These are phyloP conservation scores for Panthera uncia DNA, from an alignment of 2,113 vertebrate species.

Conservation along the genomic window DNA sequence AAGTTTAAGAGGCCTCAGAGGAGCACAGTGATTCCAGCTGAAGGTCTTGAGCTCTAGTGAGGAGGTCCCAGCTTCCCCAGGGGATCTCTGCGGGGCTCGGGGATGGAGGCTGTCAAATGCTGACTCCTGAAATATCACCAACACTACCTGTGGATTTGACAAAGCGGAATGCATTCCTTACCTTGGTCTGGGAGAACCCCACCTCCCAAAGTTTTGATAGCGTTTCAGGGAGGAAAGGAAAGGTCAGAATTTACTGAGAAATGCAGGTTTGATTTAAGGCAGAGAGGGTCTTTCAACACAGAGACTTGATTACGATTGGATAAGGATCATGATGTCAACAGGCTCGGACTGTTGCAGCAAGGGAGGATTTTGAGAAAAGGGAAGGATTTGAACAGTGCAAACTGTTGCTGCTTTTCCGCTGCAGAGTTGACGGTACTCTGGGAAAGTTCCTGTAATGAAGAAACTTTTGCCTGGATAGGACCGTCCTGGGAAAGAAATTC, in stretches of 20 bases:
- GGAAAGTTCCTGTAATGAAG: neutral
- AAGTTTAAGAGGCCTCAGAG: neutral
- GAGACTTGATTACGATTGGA: neutral
- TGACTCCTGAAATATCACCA: neutral
- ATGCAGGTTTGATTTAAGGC: neutral
- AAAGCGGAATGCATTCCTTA: neutral
- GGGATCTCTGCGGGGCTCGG: neutral
- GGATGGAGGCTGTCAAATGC: neutral
- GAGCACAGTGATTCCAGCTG: neutral
- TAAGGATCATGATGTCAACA: neutral
- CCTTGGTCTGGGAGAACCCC: neutral
- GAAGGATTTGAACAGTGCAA: neutral
- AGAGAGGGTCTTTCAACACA: neutral
- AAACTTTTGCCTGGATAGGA: neutral
- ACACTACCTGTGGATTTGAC: neutral
- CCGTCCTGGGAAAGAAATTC: neutral
- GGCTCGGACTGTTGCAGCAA: neutral
- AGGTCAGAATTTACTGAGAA: neutral
- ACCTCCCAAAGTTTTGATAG: neutral
- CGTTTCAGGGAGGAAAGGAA: neutral
- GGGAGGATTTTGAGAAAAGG: neutral
- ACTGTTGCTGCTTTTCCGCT: neutral
- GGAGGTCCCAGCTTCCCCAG: neutral
- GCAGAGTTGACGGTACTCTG: neutral
- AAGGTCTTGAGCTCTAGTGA: neutral